phyloP scores from a whole-genome alignment of 2,888 invertebrate species.

The Sphaerophoria rueppellii region DNA sequence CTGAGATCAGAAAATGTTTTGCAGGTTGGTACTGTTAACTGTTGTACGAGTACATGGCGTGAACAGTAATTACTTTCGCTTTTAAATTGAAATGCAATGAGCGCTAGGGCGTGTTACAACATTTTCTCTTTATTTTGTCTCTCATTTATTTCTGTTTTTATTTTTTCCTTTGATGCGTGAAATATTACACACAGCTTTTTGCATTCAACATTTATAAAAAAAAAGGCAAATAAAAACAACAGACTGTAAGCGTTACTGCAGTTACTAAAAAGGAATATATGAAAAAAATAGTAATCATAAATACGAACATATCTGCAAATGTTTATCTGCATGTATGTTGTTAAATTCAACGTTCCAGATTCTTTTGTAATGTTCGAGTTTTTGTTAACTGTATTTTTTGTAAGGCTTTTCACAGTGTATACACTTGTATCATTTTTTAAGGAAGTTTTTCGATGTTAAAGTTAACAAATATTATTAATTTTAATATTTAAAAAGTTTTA shows the following conservation, averaged over 20 bases:
- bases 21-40: conserved; percentile 3
- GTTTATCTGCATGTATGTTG: conserved; percentile 8
- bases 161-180: conserved; percentile 30
- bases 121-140: conserved; percentile 32
- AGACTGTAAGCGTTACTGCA: neutral
- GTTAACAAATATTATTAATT: neutral
- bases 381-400: neutral
- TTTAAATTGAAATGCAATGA: conserved; percentile 66
- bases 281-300: neutral
- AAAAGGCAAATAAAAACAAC: neutral
- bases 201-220: conserved; percentile 33
- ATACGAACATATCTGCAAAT: conserved; percentile 6
- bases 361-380: conserved; percentile 39
- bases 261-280: neutral
- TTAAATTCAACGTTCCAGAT: conserved; percentile 16
- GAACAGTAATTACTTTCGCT: conserved; percentile 71
- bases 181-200: conserved; percentile 41
- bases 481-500: too few species aligned
- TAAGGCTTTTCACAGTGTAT: neutral
- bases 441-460: neutral
- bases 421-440: neutral
- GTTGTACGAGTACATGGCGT: conserved; percentile 34
- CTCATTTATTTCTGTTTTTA: neutral
- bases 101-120: conserved; percentile 52
- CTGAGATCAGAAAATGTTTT: conserved; percentile 21